Percentiles rank a stretch among this genome's conserved stretches.
Conservation (phyloP, 1,140 invertebrate genomes). For the Cheumatopsyche charites region DNA sequence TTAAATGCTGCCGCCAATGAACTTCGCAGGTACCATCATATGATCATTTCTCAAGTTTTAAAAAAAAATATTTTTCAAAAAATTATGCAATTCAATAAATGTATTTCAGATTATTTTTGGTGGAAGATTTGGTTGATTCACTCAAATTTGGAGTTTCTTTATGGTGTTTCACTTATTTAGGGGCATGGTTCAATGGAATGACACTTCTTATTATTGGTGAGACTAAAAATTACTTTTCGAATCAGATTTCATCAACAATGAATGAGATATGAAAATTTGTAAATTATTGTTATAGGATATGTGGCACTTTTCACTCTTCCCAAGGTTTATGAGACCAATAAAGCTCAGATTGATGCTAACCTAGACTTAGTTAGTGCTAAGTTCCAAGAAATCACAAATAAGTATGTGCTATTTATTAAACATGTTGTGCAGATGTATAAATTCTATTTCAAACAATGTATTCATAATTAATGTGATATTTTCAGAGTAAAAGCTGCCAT, state of each 20-base stretch:
- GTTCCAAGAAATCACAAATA: constrained; percentile 85
- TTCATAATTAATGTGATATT: too few relatives aligned
- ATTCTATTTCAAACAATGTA: too few relatives aligned
- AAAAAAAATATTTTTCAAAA: too few relatives aligned
- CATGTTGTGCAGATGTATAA: too few relatives aligned
- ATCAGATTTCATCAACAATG: neutral
- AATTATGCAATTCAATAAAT: neutral
- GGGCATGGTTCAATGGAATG: constrained; percentile 98
- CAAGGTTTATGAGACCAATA: constrained; percentile 97
- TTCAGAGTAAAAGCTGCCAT: constrained; percentile 87
- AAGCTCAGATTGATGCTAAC: constrained; percentile 94
- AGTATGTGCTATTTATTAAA: constrained; percentile 70
- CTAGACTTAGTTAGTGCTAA: constrained; percentile 86
- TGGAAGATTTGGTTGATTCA: constrained; percentile 96
- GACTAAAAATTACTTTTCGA: constrained; percentile 47
- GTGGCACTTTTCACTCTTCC: constrained; percentile 94
- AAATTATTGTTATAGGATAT: constrained; percentile 71
- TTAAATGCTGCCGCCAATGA: constrained; percentile 80
- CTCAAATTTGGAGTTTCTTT: constrained; percentile 91
- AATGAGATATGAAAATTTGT: neutral
- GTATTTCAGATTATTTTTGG: constrained; percentile 79
- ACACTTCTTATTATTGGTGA: constrained; percentile 92
- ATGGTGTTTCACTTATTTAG: constrained; percentile 95
- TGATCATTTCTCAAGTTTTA: too few relatives aligned
- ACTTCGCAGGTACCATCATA: constrained; percentile 68